These are phyloP conservation scores for Drosophila pegasa DNA, from an alignment of 2,888 invertebrate species.

Conservation along the genomic window DNA sequence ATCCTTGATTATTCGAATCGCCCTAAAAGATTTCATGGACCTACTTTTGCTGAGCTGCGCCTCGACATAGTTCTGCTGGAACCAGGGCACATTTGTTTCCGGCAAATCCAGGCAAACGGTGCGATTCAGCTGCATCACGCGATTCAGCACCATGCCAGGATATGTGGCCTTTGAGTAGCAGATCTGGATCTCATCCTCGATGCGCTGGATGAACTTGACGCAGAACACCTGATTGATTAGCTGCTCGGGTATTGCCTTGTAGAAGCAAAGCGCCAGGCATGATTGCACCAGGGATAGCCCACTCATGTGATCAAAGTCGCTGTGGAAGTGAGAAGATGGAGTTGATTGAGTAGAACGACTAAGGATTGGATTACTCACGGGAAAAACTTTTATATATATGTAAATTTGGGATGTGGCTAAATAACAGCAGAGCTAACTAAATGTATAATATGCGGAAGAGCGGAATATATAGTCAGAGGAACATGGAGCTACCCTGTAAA, in stretches of 20 bases:
- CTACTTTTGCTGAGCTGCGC: slow-evolving; percentile 85
- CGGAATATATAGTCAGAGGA: too few relatives aligned
- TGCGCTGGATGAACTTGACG: slow-evolving; percentile 87
- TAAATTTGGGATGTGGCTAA: too few relatives aligned
- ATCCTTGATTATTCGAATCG: background rate
- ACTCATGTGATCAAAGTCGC: slow-evolving; percentile 86
- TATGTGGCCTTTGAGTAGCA: slow-evolving; percentile 87
- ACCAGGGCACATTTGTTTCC: slow-evolving; percentile 88
- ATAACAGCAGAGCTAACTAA: too few relatives aligned
- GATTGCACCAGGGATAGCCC: slow-evolving; percentile 86
- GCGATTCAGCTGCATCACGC: slow-evolving; percentile 88
- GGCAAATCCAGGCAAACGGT: slow-evolving; percentile 88
- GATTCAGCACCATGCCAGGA: slow-evolving; percentile 86
- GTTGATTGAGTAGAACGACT: background rate
- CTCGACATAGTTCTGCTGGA: slow-evolving; percentile 87
- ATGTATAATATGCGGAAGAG: too few relatives aligned
- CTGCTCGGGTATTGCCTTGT: slow-evolving; percentile 85
- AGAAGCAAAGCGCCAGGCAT: slow-evolving; percentile 86
- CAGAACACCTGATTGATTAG: slow-evolving; percentile 87
- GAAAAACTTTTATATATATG: too few relatives aligned
- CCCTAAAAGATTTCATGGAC: background rate
- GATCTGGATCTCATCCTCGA: slow-evolving; percentile 87
- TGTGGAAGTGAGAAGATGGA: slow-evolving; percentile 67
- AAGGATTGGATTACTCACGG: too few relatives aligned
- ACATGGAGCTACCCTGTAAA: too few relatives aligned